Evolutionary conservation across 2,113 vertebrate species (phyloP).

Genomic region (Sialia sialis): DNA sequence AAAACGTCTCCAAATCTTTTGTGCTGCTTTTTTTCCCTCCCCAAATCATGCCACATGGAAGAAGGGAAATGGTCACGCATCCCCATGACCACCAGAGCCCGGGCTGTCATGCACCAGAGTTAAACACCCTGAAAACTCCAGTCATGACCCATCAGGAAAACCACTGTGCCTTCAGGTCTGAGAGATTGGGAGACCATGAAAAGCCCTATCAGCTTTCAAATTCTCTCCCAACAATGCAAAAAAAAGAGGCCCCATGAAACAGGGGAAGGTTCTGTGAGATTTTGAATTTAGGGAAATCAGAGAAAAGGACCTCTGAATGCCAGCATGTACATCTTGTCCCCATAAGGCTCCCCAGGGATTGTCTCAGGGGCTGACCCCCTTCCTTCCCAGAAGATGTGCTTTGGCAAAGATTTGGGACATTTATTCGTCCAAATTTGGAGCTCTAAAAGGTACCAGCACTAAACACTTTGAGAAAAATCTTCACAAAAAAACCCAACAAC

Average conservation of each 20-base stretch:
- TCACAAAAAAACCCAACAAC: not conserved
- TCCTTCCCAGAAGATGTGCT: not conserved
- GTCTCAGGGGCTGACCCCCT: not conserved
- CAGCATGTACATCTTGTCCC: not conserved
- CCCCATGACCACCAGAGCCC: not conserved
- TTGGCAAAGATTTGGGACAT: not conserved
- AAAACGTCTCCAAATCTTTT: not conserved
- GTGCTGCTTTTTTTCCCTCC: not conserved
- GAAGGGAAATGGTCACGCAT: not conserved
- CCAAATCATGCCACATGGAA: not conserved
- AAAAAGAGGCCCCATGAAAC: not conserved
- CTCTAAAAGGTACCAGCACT: not conserved
- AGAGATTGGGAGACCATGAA: not conserved
- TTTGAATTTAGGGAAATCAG: not conserved
- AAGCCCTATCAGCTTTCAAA: not conserved
- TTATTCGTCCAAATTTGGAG: not conserved
- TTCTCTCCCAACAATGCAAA: not conserved
- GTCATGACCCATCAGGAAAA: not conserved
- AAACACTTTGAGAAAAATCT: not conserved
- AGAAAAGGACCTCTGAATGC: not conserved
- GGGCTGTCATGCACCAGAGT: rapidly evolving
- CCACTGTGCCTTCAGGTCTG: not conserved
- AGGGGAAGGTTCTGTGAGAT: not conserved
- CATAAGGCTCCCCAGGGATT: not conserved
- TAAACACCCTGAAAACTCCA: not conserved